Percentiles rank a stretch among this genome's conserved stretches.
phyloP scores from a whole-genome alignment of 2,113 vertebrate species.

The Callorhinus ursinus region DNA sequence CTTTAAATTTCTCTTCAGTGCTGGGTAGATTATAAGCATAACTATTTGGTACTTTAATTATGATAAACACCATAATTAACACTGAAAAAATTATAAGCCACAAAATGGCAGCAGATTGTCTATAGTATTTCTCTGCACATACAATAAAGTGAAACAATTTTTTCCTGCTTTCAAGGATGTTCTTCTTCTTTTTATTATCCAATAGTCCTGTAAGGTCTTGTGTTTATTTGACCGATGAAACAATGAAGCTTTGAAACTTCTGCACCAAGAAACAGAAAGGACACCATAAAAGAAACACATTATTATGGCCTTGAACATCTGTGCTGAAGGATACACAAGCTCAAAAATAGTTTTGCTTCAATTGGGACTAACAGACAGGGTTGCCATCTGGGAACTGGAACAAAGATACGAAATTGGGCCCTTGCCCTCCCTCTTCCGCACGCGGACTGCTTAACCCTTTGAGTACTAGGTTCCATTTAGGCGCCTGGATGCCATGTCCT shows the following conservation, averaged over 20 bases:
- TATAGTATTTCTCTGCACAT: neutral
- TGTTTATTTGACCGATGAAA: constrained; percentile 64
- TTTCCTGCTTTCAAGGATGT: neutral
- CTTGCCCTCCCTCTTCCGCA: neutral
- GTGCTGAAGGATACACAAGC: constrained; percentile 66
- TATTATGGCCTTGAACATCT: constrained; percentile 71
- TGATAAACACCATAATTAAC: constrained; percentile 28
- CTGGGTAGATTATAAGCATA: neutral
- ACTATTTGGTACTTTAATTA: constrained; percentile 8
- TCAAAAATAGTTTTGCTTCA: constrained; percentile 79
- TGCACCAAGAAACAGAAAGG: constrained; percentile 65
- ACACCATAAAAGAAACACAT: constrained; percentile 68
- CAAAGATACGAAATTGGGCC: constrained; percentile 57
- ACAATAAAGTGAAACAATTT: neutral
- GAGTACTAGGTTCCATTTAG: neutral
- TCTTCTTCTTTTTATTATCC: constrained; percentile 51
- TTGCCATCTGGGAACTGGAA: constrained; percentile 77
- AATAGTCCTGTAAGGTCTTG: neutral
- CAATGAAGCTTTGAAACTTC: constrained; percentile 53
- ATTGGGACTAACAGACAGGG: constrained; percentile 57
- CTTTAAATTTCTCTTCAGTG: neutral
- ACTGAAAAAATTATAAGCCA: constrained; percentile 4
- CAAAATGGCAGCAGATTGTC: neutral
- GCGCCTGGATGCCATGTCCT: fast-evolving
- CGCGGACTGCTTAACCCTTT: constrained; percentile 26